A percentile compares a stretch with the other conserved stretches of the same genome.
phyloP scores from a whole-genome alignment of 2,113 vertebrate genomes.

The Falco punctatus region DNA sequence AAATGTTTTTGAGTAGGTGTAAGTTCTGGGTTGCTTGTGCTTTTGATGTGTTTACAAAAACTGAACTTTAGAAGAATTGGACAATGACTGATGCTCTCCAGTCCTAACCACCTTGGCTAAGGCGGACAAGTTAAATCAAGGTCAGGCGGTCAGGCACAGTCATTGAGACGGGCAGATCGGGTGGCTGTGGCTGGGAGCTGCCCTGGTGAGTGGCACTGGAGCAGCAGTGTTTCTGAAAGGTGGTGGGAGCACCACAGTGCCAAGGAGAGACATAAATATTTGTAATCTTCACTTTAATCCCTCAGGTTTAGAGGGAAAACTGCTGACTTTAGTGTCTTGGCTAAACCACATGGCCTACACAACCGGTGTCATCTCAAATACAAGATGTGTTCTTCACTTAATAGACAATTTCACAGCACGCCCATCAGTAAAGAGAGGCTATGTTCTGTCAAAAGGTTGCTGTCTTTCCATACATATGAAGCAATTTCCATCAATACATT shows the following conservation, averaged over 20 bases:
- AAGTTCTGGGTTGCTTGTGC: background rate
- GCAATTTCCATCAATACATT: background rate
- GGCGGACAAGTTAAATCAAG: background rate
- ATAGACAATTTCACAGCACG: background rate
- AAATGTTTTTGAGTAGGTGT: background rate
- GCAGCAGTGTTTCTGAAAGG: background rate
- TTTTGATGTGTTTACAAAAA: background rate
- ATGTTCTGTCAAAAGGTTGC: background rate
- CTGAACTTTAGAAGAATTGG: background rate
- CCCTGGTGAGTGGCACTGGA: background rate
- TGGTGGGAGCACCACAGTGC: background rate
- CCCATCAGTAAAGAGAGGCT: background rate
- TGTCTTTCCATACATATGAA: background rate
- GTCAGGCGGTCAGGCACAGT: background rate
- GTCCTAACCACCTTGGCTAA: background rate
- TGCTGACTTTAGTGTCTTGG: background rate
- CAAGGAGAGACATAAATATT: background rate
- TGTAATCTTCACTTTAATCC: background rate
- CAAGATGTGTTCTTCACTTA: background rate
- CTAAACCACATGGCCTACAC: background rate
- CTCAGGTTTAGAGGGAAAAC: background rate
- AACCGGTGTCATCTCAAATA: background rate
- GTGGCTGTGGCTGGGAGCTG: background rate
- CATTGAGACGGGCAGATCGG: accelerated
- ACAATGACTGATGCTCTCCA: background rate